A percentile compares a stretch with the other conserved stretches of the same genome.
Evolutionary conservation across 2,888 invertebrate genomes (phyloP).

Genomic region (Serripes groenlandicus): DNA sequence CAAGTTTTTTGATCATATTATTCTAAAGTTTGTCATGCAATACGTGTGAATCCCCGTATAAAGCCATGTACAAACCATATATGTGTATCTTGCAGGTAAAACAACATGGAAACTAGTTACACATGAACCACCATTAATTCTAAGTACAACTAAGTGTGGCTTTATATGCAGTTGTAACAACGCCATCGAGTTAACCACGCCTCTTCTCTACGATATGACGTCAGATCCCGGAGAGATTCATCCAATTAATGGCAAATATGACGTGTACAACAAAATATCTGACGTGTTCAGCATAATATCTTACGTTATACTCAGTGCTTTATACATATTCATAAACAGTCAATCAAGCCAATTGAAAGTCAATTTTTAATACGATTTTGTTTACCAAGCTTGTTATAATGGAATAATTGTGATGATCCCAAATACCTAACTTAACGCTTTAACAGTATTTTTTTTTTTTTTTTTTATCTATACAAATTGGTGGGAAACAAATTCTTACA

Average conservation of each 20-base stretch:
- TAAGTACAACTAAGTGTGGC: constrained; percentile 79
- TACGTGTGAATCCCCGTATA: no score
- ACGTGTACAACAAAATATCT: constrained; percentile 56
- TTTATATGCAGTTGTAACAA: constrained; percentile 76
- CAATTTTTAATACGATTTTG: constrained; percentile 78
- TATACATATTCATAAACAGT: constrained; percentile 73
- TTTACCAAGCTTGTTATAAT: constrained; percentile 86
- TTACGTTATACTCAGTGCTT: constrained; percentile 72
- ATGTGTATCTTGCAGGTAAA: constrained; percentile 71
- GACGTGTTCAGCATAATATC: no score
- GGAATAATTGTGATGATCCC: constrained; percentile 70
- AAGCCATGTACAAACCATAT: no score
- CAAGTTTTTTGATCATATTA: no score
- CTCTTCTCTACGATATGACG: constrained; percentile 86
- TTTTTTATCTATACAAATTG: no score
- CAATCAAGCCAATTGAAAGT: constrained; percentile 72
- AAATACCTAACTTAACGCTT: constrained; percentile 65
- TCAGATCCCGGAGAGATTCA: constrained; percentile 86
- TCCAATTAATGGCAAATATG: constrained; percentile 76
- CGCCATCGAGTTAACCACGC: constrained; percentile 85
- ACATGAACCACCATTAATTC: constrained; percentile 80
- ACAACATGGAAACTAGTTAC: constrained; percentile 85
- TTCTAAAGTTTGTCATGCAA: no score
- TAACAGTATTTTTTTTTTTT: no score
- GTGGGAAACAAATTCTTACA: no score